Evolutionary conservation across 1,140 invertebrate genomes (phyloP).

Genomic region (Oryctes rhinoceros): DNA sequence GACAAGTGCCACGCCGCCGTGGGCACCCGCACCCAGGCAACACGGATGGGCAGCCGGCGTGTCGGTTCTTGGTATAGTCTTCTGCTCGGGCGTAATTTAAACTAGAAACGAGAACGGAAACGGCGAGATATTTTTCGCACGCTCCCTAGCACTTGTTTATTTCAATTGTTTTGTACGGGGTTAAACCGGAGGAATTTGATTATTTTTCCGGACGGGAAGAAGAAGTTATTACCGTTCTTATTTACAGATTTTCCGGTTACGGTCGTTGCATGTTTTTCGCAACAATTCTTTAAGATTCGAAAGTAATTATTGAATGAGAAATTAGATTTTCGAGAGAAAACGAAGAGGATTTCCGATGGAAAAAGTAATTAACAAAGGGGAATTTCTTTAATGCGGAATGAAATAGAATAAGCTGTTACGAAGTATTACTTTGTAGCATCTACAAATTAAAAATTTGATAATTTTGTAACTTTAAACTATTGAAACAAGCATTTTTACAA

Average conservation of each 20-base stretch:
- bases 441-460: too few relatives aligned
- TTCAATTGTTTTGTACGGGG: background rate
- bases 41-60: too few relatives aligned
- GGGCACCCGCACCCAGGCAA: background rate
- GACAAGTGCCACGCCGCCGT: background rate
- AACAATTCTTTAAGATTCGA: background rate
- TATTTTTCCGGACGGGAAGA: background rate
- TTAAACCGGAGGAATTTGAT: slow-evolving; percentile 7
- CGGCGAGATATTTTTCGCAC: background rate
- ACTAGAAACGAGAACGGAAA: background rate
- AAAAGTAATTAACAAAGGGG: background rate
- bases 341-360: background rate
- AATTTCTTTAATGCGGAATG: background rate
- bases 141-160: slow-evolving; percentile 9
- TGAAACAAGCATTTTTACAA: too few relatives aligned
- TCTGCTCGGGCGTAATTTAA: background rate
- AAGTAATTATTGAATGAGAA: background rate
- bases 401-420: background rate
- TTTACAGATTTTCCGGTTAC: slow-evolving; percentile 1
- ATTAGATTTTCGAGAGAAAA: background rate
- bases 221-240: background rate
- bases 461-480: too few relatives aligned
- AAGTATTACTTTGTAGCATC: background rate
- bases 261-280: background rate
- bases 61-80: background rate